Percentiles rank a stretch among this genome's conserved stretches.
Evolutionary conservation across 2,113 vertebrate species (phyloP).

Genomic region (Cathartes aura): DNA sequence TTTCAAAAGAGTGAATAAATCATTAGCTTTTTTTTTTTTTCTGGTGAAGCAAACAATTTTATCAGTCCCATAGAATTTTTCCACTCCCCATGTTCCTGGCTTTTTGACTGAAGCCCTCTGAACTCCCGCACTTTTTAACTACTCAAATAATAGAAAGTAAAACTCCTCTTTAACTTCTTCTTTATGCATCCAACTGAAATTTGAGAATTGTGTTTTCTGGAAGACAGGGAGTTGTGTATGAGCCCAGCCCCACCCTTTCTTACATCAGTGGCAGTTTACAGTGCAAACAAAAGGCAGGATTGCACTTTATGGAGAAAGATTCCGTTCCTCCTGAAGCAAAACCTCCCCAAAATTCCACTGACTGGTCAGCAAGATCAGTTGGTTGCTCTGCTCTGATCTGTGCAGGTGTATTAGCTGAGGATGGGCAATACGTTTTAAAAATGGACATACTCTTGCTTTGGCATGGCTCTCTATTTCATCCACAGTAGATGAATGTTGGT

Average conservation of each 20-base stretch:
- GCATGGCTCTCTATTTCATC: slow-evolving; percentile 94
- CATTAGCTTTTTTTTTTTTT: not conserved
- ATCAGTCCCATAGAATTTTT: not conserved
- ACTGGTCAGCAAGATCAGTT: not conserved
- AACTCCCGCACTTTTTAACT: not conserved
- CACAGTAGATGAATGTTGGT: slow-evolving; percentile 91
- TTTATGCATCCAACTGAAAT: not conserved
- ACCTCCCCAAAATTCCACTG: not conserved
- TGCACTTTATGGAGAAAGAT: not conserved
- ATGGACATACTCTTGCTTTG: slow-evolving; percentile 92
- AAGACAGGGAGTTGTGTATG: not conserved
- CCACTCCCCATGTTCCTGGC: slow-evolving; percentile 56
- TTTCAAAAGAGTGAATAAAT: not conserved
- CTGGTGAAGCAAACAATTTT: not conserved
- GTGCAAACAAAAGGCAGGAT: not conserved
- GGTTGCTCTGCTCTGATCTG: not conserved
- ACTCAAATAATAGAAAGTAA: not conserved
- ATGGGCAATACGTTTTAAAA: slow-evolving; percentile 74
- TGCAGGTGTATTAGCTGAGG: not conserved
- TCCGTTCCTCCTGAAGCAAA: not conserved
- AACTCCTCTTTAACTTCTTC: not conserved
- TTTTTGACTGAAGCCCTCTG: slow-evolving; percentile 41
- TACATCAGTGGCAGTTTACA: not conserved
- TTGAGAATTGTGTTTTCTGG: not conserved
- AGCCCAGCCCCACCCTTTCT: not conserved